phyloP scores from a whole-genome alignment of 2,797 vertebrate genomes.

The Sitta carolinensis region DNA sequence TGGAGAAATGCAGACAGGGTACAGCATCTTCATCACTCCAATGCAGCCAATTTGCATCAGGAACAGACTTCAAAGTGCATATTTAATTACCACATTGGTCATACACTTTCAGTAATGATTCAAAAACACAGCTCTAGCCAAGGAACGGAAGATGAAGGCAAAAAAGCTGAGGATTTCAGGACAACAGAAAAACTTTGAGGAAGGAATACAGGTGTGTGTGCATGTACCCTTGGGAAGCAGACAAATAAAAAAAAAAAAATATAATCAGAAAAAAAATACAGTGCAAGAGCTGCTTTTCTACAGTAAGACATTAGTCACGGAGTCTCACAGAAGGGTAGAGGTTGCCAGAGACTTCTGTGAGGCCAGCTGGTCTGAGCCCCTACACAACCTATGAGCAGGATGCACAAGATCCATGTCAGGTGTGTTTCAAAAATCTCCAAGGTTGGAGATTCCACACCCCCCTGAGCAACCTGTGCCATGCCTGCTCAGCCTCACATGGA shows the following conservation, averaged over 20 bases:
- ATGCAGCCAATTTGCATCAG: not conserved
- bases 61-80: not conserved
- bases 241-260: not conserved
- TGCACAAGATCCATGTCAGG: not conserved
- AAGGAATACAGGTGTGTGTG: not conserved
- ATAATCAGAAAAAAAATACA: not conserved
- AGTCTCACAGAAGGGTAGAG: not conserved
- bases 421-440: not conserved
- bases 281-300: not conserved
- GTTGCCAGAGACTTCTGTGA: not conserved
- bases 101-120: rapidly evolving
- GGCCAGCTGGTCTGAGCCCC: not conserved
- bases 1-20: not conserved
- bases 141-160: not conserved
- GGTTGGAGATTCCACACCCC: not conserved
- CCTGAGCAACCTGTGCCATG: not conserved
- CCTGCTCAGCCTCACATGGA: no score
- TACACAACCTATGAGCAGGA: not conserved
- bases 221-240: not conserved
- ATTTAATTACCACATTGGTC: not conserved
- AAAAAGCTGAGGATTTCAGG: not conserved
- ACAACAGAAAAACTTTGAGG: not conserved
- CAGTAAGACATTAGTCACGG: not conserved
- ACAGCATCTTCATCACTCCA: not conserved
- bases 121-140: not conserved